These are phyloP conservation scores for Mugil cephalus DNA, from an alignment of 2,113 vertebrate species.

Conservation along the genomic window DNA sequence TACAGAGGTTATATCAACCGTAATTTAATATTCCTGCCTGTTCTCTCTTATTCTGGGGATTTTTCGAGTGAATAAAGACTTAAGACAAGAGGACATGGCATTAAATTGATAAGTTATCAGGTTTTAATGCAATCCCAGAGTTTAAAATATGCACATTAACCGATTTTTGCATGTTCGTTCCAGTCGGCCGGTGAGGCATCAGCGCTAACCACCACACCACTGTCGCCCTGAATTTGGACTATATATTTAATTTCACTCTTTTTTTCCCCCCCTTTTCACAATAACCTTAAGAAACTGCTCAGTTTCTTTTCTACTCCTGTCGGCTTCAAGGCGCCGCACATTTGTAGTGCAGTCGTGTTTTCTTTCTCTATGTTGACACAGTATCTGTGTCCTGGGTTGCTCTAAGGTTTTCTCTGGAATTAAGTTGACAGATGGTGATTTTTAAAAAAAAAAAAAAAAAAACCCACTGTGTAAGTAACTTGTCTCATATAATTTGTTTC, in stretches of 20 bases:
- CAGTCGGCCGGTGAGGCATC: too few relatives aligned
- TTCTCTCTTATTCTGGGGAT: constrained; percentile 10
- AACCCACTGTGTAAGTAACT: constrained; percentile 19
- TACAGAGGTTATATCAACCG: constrained; percentile 43
- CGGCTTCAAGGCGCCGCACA: constrained; percentile 15
- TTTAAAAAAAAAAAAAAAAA: too few relatives aligned
- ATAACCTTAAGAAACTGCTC: too few relatives aligned
- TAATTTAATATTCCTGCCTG: constrained; percentile 54
- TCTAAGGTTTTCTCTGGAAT: constrained; percentile 33
- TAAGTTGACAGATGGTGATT: constrained; percentile 37
- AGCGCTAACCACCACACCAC: too few relatives aligned
- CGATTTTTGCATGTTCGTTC: too few relatives aligned
- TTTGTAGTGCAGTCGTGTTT: constrained; percentile 28
- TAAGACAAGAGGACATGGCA: constrained; percentile 24
- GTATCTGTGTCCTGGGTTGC: background rate
- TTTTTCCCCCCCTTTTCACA: too few relatives aligned
- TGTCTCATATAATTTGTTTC: constrained; percentile 12
- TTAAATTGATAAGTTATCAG: constrained; percentile 6
- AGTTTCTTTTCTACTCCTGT: background rate
- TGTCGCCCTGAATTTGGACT: too few relatives aligned
- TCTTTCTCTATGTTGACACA: constrained; percentile 12
- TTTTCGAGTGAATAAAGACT: constrained; percentile 26
- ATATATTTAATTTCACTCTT: too few relatives aligned
- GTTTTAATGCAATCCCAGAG: background rate
- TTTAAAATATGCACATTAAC: background rate